Evolutionary conservation across 35 echinoderm and acorn worm species (phyloP).

Genomic region (Heliocidaris erythrogramma): DNA sequence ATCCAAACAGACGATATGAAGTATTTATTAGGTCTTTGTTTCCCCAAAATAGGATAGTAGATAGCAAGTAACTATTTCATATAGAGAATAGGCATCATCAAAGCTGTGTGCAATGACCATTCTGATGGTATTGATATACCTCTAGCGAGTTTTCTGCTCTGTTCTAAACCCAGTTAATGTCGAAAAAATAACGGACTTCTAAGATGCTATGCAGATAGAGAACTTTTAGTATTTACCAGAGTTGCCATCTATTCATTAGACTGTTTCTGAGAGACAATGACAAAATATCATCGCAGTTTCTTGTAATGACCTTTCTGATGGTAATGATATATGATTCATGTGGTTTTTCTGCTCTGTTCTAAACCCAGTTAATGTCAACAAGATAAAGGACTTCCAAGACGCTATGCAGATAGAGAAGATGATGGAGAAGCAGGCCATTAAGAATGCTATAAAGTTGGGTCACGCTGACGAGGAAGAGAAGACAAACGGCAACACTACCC

Average conservation of each 20-base stretch:
- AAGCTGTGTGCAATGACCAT: too few species aligned
- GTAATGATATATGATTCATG: too few species aligned
- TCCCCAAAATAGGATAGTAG: too few species aligned
- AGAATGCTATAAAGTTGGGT: constrained; percentile 67
- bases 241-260: too few species aligned
- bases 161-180: constrained; percentile 72
- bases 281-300: too few species aligned
- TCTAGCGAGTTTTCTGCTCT: neutral
- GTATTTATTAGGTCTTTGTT: too few species aligned
- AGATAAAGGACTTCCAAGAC: constrained; percentile 82
- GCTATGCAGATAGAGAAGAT: constrained; percentile 83
- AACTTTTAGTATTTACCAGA: neutral
- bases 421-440: constrained; percentile 79
- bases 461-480: constrained; percentile 46
- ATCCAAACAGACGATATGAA: too few species aligned
- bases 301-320: too few species aligned
- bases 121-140: too few species aligned
- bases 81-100: too few species aligned
- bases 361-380: constrained; percentile 86
- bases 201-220: constrained; percentile 78
- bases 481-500: neutral
- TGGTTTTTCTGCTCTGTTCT: neutral
- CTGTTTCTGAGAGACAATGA: too few species aligned
- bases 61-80: too few species aligned
- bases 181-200: constrained; percentile 84